Percentiles rank a stretch among this genome's conserved stretches.
phyloP scores from a whole-genome alignment of 92 coral and sea anemone genomes.

The Siderastrea siderea region DNA sequence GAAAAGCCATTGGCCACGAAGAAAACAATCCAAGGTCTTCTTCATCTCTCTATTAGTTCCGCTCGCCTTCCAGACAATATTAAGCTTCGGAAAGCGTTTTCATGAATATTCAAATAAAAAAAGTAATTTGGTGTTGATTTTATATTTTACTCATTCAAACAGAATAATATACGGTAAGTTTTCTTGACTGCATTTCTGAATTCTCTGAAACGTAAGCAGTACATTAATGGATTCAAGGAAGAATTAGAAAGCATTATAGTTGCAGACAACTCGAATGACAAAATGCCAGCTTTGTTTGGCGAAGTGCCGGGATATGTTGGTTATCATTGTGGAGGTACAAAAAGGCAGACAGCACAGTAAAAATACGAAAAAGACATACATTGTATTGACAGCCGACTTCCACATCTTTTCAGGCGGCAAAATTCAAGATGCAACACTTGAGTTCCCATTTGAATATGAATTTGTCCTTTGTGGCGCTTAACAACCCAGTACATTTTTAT shows the following conservation, averaged over 20 bases:
- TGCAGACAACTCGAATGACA: slow-evolving; percentile 11
- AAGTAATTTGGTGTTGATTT: too few relatives aligned
- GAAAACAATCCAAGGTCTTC: too few relatives aligned
- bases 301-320: background rate
- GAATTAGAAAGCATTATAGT: slow-evolving; percentile 32
- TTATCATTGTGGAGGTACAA: background rate
- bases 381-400: slow-evolving; percentile 18
- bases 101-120: too few relatives aligned
- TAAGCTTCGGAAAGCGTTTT: too few relatives aligned
- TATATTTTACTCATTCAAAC: too few relatives aligned
- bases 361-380: slow-evolving; percentile 24
- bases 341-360: slow-evolving; percentile 26
- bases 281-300: background rate
- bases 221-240: slow-evolving; percentile 29
- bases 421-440: background rate
- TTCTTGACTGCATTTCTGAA: slow-evolving; percentile 29
- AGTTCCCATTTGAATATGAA: background rate
- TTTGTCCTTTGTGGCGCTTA: slow-evolving; percentile 8
- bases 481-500: slow-evolving; percentile 21
- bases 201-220: slow-evolving; percentile 21
- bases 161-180: slow-evolving; percentile 6
- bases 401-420: background rate
- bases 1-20: too few relatives aligned
- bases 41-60: too few relatives aligned
- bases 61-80: too few relatives aligned